A percentile compares a stretch with the other conserved stretches of the same genome.
phyloP scores from a whole-genome alignment of 2,888 invertebrate genomes.

The Margaritifera margaritifera region DNA sequence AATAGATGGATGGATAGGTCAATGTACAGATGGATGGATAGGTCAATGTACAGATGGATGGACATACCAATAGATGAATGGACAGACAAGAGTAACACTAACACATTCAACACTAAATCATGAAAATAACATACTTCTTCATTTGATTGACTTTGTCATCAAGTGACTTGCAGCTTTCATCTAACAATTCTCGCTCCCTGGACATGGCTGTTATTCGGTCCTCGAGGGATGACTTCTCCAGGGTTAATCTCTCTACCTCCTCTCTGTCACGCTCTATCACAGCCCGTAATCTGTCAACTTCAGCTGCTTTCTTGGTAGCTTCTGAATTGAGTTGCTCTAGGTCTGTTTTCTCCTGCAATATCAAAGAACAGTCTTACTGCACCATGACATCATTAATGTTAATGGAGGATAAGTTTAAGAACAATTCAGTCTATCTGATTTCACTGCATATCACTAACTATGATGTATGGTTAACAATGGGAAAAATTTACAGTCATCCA shows the following conservation, averaged over 20 bases:
- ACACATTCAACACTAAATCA: no score
- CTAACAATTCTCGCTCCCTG: conserved; percentile 59
- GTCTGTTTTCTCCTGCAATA: conserved; percentile 58
- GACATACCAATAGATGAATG: no score
- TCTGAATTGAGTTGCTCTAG: conserved; percentile 59
- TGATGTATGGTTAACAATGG: no score
- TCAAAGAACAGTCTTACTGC: neutral
- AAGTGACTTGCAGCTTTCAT: conserved; percentile 57
- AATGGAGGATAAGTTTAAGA: neutral
- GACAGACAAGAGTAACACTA: no score
- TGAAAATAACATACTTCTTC: conserved; percentile 49
- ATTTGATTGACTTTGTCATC: conserved; percentile 63
- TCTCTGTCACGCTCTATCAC: conserved; percentile 56
- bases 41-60: no score
- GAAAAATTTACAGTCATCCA: no score
- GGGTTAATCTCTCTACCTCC: conserved; percentile 55
- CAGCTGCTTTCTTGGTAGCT: conserved; percentile 52
- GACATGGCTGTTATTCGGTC: conserved; percentile 54
- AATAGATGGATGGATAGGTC: no score
- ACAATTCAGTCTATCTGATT: no score
- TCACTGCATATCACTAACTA: no score
- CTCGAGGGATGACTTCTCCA: conserved; percentile 62
- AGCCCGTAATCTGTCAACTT: conserved; percentile 60
- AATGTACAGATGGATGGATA: no score
- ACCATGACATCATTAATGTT: neutral